Evolutionary conservation across 2,888 invertebrate species (phyloP).

Genomic region (Aporophyla lueneburgensis): DNA sequence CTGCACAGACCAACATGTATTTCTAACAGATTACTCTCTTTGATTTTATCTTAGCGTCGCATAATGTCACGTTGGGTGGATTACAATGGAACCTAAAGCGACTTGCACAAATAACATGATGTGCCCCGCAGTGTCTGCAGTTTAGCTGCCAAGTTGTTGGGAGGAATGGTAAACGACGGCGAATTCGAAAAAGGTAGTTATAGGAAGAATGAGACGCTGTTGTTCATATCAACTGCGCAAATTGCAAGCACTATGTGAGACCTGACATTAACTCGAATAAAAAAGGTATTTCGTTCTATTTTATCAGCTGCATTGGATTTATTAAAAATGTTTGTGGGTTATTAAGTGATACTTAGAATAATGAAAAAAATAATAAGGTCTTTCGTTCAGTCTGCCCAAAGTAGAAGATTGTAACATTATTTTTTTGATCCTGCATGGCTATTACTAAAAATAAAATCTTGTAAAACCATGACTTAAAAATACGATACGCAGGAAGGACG

Average conservation of each 20-base stretch:
- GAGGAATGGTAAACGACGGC: not conserved
- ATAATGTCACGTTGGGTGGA: slow-evolving; percentile 1
- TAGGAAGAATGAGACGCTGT: not conserved
- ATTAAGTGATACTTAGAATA: too few relatives aligned
- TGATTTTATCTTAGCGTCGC: not conserved
- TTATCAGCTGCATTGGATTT: too few relatives aligned
- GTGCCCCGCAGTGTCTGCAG: not conserved
- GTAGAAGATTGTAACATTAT: not conserved
- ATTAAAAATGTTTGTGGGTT: too few relatives aligned
- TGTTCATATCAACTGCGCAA: not conserved
- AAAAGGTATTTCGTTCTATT: too few relatives aligned
- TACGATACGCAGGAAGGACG: too few relatives aligned
- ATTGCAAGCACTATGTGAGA: not conserved
- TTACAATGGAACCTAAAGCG: not conserved
- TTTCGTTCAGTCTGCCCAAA: not conserved
- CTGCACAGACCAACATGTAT: not conserved
- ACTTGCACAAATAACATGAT: slow-evolving; percentile 17
- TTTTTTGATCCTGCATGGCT: not conserved
- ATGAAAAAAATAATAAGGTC: too few relatives aligned
- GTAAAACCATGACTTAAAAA: too few relatives aligned
- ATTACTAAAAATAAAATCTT: not conserved
- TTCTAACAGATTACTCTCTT: slow-evolving; percentile 26
- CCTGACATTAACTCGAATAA: not conserved
- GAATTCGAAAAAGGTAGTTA: not conserved
- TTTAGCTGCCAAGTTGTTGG: slow-evolving; percentile 5